Percentiles rank a stretch among this genome's conserved stretches.
Conservation (phyloP, 2,797 vertebrate species). For the Helicolenus hilgendorfi region DNA sequence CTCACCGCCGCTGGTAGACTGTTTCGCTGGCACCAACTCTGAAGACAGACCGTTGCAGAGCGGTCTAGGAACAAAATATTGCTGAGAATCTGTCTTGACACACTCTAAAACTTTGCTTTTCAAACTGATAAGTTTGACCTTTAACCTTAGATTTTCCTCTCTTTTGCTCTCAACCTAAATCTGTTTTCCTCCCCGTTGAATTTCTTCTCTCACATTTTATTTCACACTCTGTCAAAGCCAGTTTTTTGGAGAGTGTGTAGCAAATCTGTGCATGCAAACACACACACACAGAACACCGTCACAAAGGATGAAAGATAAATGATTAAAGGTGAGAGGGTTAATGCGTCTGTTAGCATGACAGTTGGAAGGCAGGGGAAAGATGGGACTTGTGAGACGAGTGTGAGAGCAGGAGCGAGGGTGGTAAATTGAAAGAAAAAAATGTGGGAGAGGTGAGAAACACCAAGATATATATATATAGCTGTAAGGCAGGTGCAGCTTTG, state of each 20-base stretch:
- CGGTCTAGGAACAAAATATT: not conserved
- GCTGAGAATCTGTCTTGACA: not conserved
- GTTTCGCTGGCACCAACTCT: too few relatives aligned
- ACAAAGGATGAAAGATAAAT: conserved; percentile 19
- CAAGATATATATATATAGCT: conserved; percentile 45
- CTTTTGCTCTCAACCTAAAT: not conserved
- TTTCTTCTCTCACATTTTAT: not conserved
- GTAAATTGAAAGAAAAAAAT: conserved; percentile 58
- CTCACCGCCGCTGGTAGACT: too few relatives aligned
- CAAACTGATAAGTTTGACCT: not conserved
- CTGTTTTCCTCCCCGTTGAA: not conserved
- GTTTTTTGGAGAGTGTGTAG: not conserved
- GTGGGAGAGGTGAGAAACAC: conserved; percentile 69
- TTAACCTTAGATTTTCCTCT: not conserved
- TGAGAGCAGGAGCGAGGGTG: conserved; percentile 58
- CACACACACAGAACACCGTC: not conserved
- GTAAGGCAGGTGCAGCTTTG: conserved; percentile 53
- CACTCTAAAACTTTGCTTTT: not conserved
- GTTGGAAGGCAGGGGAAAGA: conserved; percentile 17
- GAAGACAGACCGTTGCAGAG: too few relatives aligned
- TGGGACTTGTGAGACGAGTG: conserved; percentile 47
- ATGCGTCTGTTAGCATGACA: conserved; percentile 41
- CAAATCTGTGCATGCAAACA: not conserved
- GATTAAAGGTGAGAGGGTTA: conserved; percentile 39
- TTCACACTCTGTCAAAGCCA: not conserved